These are phyloP conservation scores for Poeciliopsis presidionis DNA, from an alignment of 2,797 vertebrate species.

Conservation along the genomic window DNA sequence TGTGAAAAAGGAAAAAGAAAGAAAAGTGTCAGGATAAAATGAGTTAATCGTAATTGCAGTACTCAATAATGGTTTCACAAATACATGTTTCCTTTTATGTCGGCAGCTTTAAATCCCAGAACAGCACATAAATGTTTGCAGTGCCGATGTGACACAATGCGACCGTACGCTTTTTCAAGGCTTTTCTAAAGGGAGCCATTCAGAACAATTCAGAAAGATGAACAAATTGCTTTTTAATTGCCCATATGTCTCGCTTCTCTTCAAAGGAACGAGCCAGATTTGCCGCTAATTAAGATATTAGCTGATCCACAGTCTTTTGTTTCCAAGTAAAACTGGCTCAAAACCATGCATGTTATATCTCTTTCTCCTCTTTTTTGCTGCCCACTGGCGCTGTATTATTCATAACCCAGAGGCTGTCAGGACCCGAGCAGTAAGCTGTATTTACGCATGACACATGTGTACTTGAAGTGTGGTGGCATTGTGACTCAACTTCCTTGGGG, in stretches of 20 bases:
- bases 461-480: slow-evolving; percentile 48
- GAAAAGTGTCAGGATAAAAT: not conserved
- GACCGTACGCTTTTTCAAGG: not conserved
- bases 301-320: slow-evolving; percentile 45
- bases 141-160: not conserved
- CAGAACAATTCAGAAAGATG: slow-evolving; percentile 52
- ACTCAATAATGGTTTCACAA: not conserved
- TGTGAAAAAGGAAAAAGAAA: not conserved
- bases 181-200: slow-evolving; percentile 69
- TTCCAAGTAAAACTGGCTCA: slow-evolving; percentile 30
- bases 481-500: slow-evolving; percentile 58
- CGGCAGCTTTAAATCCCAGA: not conserved
- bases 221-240: slow-evolving; percentile 81
- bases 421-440: slow-evolving; percentile 46
- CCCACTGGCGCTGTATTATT: slow-evolving; percentile 69
- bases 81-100: not conserved
- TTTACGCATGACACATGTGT: slow-evolving; percentile 65
- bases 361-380: slow-evolving; percentile 8
- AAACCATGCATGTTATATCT: slow-evolving; percentile 10
- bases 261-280: slow-evolving; percentile 55
- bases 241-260: slow-evolving; percentile 71
- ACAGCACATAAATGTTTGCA: not conserved
- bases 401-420: slow-evolving; percentile 54
- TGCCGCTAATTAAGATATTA: slow-evolving; percentile 60
- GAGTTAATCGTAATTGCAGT: not conserved